These are phyloP conservation scores for Panzeria rudis DNA, from an alignment of 2,888 invertebrate species.

Conservation along the genomic window DNA sequence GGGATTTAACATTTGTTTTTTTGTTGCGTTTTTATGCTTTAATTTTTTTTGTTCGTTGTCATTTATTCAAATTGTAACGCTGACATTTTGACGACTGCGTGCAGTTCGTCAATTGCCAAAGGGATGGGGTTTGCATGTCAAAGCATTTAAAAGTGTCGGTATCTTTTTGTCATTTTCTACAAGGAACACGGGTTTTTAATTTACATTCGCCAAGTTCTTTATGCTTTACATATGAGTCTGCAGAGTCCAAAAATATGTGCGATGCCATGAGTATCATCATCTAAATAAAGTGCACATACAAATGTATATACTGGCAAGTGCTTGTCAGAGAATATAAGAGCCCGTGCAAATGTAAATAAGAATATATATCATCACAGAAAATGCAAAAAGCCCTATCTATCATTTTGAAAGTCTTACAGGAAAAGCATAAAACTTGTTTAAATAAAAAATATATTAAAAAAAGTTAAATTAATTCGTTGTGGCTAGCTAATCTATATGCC, in stretches of 20 bases:
- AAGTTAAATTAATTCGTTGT: no score
- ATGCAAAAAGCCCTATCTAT: no score
- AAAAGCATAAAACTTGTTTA: no score
- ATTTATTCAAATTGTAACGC: constrained; percentile 62
- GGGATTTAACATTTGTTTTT: constrained; percentile 45
- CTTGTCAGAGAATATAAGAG: neutral
- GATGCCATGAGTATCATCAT: constrained; percentile 56
- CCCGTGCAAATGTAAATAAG: neutral
- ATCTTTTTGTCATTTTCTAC: constrained; percentile 60
- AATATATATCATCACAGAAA: no score
- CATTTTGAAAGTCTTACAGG: no score
- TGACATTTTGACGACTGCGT: constrained; percentile 70
- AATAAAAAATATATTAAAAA: no score
- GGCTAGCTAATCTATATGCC: no score
- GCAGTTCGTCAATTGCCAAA: constrained; percentile 61
- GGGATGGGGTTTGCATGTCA: constrained; percentile 68
- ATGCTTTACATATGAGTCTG: constrained; percentile 44
- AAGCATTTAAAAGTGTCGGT: constrained; percentile 71
- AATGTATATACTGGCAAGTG: neutral
- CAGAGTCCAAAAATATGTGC: constrained; percentile 62
- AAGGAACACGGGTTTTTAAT: constrained; percentile 67
- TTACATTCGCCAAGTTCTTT: constrained; percentile 49
- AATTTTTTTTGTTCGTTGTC: constrained; percentile 1
- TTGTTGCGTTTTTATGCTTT: neutral
- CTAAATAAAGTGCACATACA: constrained; percentile 32